A percentile compares a stretch with the other conserved stretches of the same genome.
phyloP scores from a whole-genome alignment of 2,797 vertebrate genomes.

The Todus mexicanus region DNA sequence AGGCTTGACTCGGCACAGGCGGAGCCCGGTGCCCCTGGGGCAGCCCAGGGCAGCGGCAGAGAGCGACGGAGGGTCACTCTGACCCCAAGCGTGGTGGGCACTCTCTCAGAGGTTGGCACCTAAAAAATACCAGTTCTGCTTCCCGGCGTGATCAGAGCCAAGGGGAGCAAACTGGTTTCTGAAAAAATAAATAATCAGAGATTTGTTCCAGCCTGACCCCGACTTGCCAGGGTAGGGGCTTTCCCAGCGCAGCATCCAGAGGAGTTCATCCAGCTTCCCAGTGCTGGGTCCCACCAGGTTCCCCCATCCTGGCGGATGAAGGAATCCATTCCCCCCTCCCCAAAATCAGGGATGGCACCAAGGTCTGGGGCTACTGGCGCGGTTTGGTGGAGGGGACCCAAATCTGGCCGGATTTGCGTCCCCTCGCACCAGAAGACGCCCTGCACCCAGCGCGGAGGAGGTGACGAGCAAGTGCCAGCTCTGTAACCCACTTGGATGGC shows the following conservation, averaged over 20 bases:
- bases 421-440: neutral
- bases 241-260: fast-evolving
- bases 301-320: fast-evolving
- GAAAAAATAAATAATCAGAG: neutral
- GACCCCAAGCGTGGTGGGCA: neutral
- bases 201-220: neutral
- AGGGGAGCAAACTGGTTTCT: neutral
- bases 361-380: neutral
- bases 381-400: too few species aligned
- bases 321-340: neutral
- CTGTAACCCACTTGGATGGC: neutral
- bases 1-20: neutral
- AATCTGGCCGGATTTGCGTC: neutral
- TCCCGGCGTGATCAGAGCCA: neutral
- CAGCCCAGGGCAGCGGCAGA: neutral
- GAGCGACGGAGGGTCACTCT: fast-evolving
- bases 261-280: neutral
- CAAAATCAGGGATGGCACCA: neutral
- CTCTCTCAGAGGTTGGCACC: fast-evolving
- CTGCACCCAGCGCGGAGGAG: neutral
- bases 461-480: neutral
- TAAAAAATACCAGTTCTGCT: fast-evolving
- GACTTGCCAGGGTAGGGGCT: fast-evolving
- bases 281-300: neutral
- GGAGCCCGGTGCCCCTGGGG: neutral